Base-by-base conservation (phyloP, 2,113 vertebrate species). In the Oophaga pumilio region DNA sequence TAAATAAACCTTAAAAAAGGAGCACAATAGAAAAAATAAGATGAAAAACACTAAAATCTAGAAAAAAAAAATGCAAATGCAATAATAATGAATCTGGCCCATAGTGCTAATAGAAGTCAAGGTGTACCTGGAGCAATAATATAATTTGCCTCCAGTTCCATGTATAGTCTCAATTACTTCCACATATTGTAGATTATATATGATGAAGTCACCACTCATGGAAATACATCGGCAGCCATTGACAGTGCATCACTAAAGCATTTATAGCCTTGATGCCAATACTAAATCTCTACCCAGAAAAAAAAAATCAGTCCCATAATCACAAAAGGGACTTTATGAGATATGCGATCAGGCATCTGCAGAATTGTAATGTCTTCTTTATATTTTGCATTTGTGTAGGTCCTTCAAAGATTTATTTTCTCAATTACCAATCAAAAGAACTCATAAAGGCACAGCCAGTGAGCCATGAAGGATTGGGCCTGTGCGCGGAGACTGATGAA, bases 401-500 rank as follows among this genome's bases (percentile, higher is more conserved):
- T 91, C 91, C 91, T 93, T 90, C 89, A 89, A 91, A 92, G 91
- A 93, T 93, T 93, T 94, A 93, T 92, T 91, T 82, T 92, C 91
- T 93, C 91, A 93, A 90, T 93, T 93, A 93, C 91, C 88, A 91
- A 93, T 92, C 92, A 92, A 91, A 93, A 91, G 92, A 91, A 87
- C 89, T 92, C 92, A 86, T 92, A 92, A 93, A 91, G 89, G 89
- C 69, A 86, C 87, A 90, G 53, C 24, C 77, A 13, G 88, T 87
- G 89, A 88, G 91, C 87, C 90, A 82, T 90, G 89, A 89, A 94
- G 89, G 88, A 92, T 91, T 91, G 89, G 87, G 90, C 82, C 89
- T 92, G 86, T 90, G 87, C 89, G n/a, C 66, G 89, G 89, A 91
- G 91, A 93, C 83, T 88, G 90, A 92, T 89, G 88, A 18, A 74